Evolutionary conservation across 2,888 invertebrate species (phyloP).

Genomic region (Clitarchus hookeri): DNA sequence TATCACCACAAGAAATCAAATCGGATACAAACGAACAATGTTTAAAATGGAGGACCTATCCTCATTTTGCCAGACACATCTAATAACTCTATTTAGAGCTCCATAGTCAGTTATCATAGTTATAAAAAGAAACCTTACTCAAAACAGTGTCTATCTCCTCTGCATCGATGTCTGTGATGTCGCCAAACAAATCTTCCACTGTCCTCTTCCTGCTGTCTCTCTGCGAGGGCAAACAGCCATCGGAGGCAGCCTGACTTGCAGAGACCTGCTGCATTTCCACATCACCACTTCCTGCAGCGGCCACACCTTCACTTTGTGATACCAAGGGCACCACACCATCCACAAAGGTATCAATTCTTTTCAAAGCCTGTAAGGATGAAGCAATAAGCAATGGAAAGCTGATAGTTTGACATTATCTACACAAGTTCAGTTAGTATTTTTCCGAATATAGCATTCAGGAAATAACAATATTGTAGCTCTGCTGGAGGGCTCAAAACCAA

Average conservation of each 20-base stretch:
- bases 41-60: too few relatives aligned
- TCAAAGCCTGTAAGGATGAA: neutral
- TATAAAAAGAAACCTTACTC: neutral
- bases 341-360: neutral
- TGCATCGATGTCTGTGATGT: slow-evolving; percentile 69
- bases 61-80: too few relatives aligned
- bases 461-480: too few relatives aligned
- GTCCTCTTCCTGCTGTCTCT: slow-evolving; percentile 60
- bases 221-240: slow-evolving; percentile 33
- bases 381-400: too few relatives aligned
- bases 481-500: too few relatives aligned
- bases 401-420: too few relatives aligned
- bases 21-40: too few relatives aligned
- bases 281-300: neutral
- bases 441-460: too few relatives aligned
- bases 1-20: too few relatives aligned
- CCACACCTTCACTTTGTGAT: neutral
- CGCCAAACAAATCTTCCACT: slow-evolving; percentile 72
- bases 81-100: too few relatives aligned
- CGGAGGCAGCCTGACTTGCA: neutral
- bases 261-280: neutral
- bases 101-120: too few relatives aligned
- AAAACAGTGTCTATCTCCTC: slow-evolving; percentile 52
- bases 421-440: too few relatives aligned
- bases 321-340: neutral